Conservation (phyloP, 2,113 vertebrate genomes). For the Oxyruncus cristatus region DNA sequence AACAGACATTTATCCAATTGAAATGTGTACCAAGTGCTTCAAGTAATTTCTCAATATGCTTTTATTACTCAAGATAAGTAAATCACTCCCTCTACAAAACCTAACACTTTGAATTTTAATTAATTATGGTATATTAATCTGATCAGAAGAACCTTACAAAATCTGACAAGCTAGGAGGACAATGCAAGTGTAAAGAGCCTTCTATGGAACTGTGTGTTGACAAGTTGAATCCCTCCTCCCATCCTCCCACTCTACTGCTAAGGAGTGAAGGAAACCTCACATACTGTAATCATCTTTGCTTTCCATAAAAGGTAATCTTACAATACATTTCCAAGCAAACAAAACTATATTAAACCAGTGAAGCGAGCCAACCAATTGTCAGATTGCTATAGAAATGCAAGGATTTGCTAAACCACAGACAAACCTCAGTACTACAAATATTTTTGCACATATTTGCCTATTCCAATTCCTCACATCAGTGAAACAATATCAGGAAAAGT, state of each 20-base stretch:
- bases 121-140: not conserved
- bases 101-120: not conserved
- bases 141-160: not conserved
- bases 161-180: not conserved
- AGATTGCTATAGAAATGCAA: not conserved
- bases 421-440: not conserved
- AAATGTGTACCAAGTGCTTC: not conserved
- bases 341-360: not conserved
- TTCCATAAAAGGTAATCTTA: constrained; percentile 2
- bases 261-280: not conserved
- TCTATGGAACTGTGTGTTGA: not conserved
- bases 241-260: not conserved
- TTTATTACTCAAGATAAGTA: not conserved
- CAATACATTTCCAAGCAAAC: not conserved
- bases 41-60: not conserved
- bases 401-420: not conserved
- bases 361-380: not conserved
- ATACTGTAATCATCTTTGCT: not conserved
- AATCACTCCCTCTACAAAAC: not conserved
- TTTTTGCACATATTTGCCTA: not conserved
- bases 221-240: not conserved
- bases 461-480: not conserved
- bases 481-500: not conserved
- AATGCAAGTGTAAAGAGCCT: not conserved
- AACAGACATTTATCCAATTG: not conserved